Evolutionary conservation across 2,888 invertebrate species (phyloP), one percentile per base, ranked within the genome.

Genomic region (Dimorphilus gyrociliatus): DNA sequence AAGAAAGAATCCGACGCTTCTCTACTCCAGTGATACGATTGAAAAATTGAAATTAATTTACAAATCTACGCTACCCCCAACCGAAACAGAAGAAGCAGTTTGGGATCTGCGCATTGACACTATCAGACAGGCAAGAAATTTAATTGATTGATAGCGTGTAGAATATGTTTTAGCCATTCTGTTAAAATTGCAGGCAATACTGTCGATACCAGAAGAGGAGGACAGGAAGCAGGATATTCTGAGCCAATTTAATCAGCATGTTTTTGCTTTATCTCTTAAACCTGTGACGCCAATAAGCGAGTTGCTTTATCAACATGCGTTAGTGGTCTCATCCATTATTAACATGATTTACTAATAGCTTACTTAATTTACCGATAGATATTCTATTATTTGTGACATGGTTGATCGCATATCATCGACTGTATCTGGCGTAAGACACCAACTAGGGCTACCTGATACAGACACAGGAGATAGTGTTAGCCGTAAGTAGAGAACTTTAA

Each of bases 31-130:
- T 34, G 46, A 50, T 27, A 37, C 41, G 8, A 48, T 54, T 8
- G 33, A 42, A 15, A 46, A 53, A 23, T 39, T 58, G 32, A 50
- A 50, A 30, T 42, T 46, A 25, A 27, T 58, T 4, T 46, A 55
- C 29, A 23, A 37, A n/a, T n/a, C n/a, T n/a, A n/a, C n/a, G n/a
- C n/a, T n/a, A n/a, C n/a, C n/a, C n/a, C n/a, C n/a, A n/a, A n/a
- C n/a, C n/a, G n/a, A n/a, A n/a, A n/a, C n/a, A n/a, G n/a, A n/a
- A n/a, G n/a, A n/a, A n/a, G n/a, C 45, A 10, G 40, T 42, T 24
- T 57, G 55, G 55, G 51, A 53, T 32, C 42, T 55, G n/a, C 40
- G 42, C 36, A 44, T 55, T 4, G 39, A 46, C 18, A 46, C 49
- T 27, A 41, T 55, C 13, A 49, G 50, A 40, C 48, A 54, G 36